These are phyloP conservation scores for Macrotus californicus DNA, from an alignment of 2,113 vertebrate species.

Conservation along the genomic window DNA sequence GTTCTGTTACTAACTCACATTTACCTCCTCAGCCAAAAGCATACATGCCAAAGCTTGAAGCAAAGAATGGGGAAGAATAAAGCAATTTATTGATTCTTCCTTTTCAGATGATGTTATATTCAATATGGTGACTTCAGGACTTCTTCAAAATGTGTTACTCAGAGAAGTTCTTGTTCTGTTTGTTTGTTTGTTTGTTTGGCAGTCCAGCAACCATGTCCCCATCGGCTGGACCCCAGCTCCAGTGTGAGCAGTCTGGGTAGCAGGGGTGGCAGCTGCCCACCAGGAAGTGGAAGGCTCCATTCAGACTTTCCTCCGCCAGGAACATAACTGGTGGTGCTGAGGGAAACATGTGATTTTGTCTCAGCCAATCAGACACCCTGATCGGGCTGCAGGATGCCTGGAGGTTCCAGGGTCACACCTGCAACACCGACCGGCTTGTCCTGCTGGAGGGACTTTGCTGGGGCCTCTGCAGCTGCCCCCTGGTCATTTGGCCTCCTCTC, in stretches of 20 bases:
- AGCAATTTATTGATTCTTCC: background rate
- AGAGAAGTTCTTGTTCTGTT: background rate
- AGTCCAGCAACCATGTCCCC: background rate
- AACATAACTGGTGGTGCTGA: background rate
- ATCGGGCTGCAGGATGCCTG: background rate
- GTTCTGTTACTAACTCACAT: background rate
- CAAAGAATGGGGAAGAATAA: background rate
- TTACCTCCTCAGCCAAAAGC: background rate
- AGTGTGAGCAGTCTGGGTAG: background rate
- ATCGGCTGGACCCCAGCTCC: fast-evolving
- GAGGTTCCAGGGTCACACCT: background rate
- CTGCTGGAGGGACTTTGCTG: background rate
- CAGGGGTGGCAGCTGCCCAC: no score
- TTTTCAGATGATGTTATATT: background rate
- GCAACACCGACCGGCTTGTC: no score
- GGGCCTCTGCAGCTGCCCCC: background rate
- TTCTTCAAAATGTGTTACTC: background rate
- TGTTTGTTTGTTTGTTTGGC: background rate
- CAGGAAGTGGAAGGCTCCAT: background rate
- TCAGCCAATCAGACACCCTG: background rate
- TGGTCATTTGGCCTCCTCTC: background rate
- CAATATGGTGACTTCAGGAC: background rate
- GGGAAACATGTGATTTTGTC: fast-evolving
- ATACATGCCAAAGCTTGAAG: background rate
- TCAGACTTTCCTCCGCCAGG: background rate